Evolutionary conservation across 1,140 invertebrate species (phyloP), one percentile per base, ranked within the genome.

Genomic region (Drosophila ohnishii): DNA sequence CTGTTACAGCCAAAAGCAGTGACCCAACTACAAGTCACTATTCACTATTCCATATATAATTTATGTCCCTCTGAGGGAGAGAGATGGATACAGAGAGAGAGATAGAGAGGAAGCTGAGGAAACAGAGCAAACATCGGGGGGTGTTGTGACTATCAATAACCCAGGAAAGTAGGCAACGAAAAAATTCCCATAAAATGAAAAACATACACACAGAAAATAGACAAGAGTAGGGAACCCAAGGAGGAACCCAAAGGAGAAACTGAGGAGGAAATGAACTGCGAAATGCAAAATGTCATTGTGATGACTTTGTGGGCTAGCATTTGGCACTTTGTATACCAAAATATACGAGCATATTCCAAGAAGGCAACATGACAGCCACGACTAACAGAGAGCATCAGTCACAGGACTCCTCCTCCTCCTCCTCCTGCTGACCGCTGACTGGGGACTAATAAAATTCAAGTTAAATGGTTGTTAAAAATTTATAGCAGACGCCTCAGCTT

Each of bases 401-500:
- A 71, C 37, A 59, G 25, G 58, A 9, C 40, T 47, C 7, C 45
- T 25, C 6, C 22, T 25, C 9, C 13, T 35, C 22, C 14, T 30
- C 25, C 4, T 28, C 13, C 13, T 22, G 40, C 56, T 76, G 59
- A 81, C 67, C 65, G 60, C 70, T 82, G 79, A 56, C 84, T 77
- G 64, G 84, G 73, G 66, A 80, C 84, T 89, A 78, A 89, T 88
- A 88, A 90, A 90, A 90, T 90, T 85, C 76, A 83, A 89, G 82
- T 81, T 90, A 90, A 90, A 84, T 90, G 89, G 90, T 90, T 84
- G 85, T 86, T 90, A 80, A 86, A 89, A 89, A 90, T 86, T 78
- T 88, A 89, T 89, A 69, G 81, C 85, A 64, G 39, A 62, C 51
- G 50, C 59, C 50, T 61, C 80, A 45, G 74, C 50, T 74, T 80